These are phyloP conservation scores for Formica exsecta DNA, from an alignment of 1,140 invertebrate genomes.

Conservation along the genomic window DNA sequence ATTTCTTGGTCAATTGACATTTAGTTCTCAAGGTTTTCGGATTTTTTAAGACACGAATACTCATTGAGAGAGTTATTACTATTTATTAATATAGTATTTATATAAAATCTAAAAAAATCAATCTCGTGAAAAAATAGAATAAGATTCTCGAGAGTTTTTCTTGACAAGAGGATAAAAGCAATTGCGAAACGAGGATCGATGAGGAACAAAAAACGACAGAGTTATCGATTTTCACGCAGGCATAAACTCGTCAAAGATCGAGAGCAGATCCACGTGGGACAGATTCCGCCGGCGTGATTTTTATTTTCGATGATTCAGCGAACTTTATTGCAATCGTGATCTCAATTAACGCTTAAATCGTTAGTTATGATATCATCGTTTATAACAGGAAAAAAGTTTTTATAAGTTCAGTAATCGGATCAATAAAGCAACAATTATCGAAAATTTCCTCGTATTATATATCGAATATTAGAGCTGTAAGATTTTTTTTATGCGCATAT, in stretches of 20 bases:
- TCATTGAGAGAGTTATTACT: not conserved
- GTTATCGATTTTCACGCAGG: not conserved
- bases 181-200: not conserved
- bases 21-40: not conserved
- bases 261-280: not conserved
- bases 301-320: conserved; percentile 47
- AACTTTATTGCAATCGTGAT: conserved; percentile 31
- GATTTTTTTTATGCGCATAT: not conserved
- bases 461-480: not conserved
- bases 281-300: conserved; percentile 17
- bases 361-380: conserved; percentile 30
- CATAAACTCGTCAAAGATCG: not conserved
- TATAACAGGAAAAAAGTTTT: not conserved
- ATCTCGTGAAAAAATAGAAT: not conserved
- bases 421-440: not conserved
- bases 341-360: conserved; percentile 24
- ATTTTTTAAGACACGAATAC: too few relatives aligned
- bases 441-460: conserved; percentile 13
- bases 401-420: not conserved
- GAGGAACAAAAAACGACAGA: not conserved
- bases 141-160: not conserved
- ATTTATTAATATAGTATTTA: not conserved
- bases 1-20: not conserved
- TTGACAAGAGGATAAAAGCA: not conserved
- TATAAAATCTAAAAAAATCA: not conserved